Evolutionary conservation across 2,113 vertebrate species (phyloP), one percentile per base, ranked within the genome.

Genomic region (Morone chrysops): DNA sequence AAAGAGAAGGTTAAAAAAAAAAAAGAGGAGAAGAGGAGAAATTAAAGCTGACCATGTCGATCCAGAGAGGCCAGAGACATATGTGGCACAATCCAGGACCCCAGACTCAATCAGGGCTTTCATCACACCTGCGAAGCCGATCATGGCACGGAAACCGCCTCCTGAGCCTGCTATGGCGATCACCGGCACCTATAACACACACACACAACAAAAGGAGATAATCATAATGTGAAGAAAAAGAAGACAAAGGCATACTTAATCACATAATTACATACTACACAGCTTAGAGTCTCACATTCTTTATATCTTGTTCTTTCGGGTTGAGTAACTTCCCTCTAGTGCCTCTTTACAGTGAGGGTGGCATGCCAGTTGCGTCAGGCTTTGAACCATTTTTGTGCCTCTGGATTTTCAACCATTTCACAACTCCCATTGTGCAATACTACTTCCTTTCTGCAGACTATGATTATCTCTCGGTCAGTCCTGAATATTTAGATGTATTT

Each of bases 71-170:
- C 98, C 98, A 31, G 97, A 97, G 13, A 99, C 1, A 59, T 99
- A 99, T 0, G 97, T 99, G 16, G 95, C 92, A 89, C 98, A 99
- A 74, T 99, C 98, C 70, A 99, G 92, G 86, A 99, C 91, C 59
- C 97, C 98, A 1, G 97, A 98, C 87, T 98, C 97, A 70, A 95
- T 97, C 50, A 99, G 93, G 0, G 98, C 98, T 92, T 99, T 99
- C 96, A 99, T 98, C 70, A 99, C 98, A 8, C 98, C 98, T 1
- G 98, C 96, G 90, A 99, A 98, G 0, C 96, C 97, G 0, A 99
- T 96, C 97, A 99, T 99, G 82, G 98, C 98, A 41, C 98, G 96
- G 86, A 99, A 99, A 2, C 98, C 98, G 0, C 98, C 98, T 17
- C 98, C 98, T 0, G 98, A 99, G 20, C 98, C 98, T 60, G 99